Conservation (phyloP, 2,888 invertebrate species). For the Ernsta delagoae region DNA sequence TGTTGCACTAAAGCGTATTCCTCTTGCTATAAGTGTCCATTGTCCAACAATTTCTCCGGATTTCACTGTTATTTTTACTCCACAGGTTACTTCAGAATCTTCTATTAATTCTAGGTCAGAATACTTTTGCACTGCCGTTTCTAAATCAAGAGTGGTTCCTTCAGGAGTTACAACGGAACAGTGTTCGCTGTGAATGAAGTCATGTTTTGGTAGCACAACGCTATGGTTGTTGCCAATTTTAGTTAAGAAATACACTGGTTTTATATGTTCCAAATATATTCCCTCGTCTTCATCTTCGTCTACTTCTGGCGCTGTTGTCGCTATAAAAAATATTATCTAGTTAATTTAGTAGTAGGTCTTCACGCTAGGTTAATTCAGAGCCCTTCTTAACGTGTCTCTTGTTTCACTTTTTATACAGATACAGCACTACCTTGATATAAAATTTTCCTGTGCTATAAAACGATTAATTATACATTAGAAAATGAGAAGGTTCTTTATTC, state of each 20-base stretch:
- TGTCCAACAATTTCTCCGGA: slow-evolving; percentile 57
- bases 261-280: slow-evolving; percentile 28
- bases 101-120: slow-evolving; percentile 52
- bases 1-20: slow-evolving; percentile 40
- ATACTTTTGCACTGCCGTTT: slow-evolving; percentile 47
- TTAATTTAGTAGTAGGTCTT: neutral
- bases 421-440: too few species aligned
- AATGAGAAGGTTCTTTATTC: too few species aligned
- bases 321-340: slow-evolving; percentile 6
- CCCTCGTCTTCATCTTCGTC: slow-evolving; percentile 13
- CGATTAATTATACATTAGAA: too few species aligned
- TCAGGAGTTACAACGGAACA: slow-evolving; percentile 61
- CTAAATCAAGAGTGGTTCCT: slow-evolving; percentile 53
- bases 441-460: too few species aligned
- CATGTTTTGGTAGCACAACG: slow-evolving; percentile 45
- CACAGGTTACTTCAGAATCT: slow-evolving; percentile 53
- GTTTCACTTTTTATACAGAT: too few species aligned
- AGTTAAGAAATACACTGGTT: slow-evolving; percentile 36
- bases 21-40: slow-evolving; percentile 65
- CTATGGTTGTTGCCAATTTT: slow-evolving; percentile 44
- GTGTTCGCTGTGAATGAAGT: slow-evolving; percentile 47
- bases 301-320: neutral
- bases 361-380: too few species aligned
- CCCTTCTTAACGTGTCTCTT: too few species aligned
- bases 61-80: slow-evolving; percentile 51